Percentiles rank a stretch among this genome's conserved stretches.
Conservation (phyloP, 2,888 invertebrate genomes). For the Thyatira batis region DNA sequence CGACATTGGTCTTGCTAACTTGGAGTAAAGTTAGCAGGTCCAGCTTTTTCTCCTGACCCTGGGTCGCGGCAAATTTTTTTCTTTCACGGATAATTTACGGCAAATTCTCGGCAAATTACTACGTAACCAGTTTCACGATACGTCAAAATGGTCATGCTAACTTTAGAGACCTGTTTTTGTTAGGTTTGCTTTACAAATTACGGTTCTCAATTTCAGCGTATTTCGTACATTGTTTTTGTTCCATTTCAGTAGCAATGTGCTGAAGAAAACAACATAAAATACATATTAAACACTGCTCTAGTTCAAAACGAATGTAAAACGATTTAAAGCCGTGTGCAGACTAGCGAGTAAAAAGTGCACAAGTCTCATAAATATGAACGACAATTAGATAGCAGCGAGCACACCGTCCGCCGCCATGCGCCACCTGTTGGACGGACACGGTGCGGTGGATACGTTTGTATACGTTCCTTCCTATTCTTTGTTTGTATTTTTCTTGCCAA, state of each 20-base stretch:
- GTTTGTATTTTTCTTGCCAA: not conserved
- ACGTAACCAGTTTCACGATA: too few species aligned
- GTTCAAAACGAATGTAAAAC: conserved; percentile 27
- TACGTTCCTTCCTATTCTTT: not conserved
- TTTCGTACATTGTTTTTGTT: too few species aligned
- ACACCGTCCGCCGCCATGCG: conserved; percentile 36
- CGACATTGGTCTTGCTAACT: too few species aligned
- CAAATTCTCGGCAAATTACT: too few species aligned
- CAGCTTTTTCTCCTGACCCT: too few species aligned
- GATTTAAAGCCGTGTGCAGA: conserved; percentile 32
- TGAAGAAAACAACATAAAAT: not conserved
- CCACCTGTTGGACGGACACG: conserved; percentile 52
- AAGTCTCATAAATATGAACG: conserved; percentile 62
- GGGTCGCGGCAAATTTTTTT: too few species aligned
- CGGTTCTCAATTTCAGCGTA: too few species aligned
- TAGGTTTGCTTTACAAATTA: too few species aligned
- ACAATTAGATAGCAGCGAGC: conserved; percentile 46
- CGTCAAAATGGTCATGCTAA: too few species aligned
- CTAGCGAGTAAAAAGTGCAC: conserved; percentile 34
- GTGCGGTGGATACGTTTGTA: not conserved
- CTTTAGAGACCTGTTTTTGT: too few species aligned
- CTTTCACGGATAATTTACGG: too few species aligned
- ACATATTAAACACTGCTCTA: not conserved
- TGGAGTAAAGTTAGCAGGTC: too few species aligned
- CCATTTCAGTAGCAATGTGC: not conserved